Evolutionary conservation across 1,140 invertebrate species (phyloP).

Genomic region (Teleopsis dalmanni): DNA sequence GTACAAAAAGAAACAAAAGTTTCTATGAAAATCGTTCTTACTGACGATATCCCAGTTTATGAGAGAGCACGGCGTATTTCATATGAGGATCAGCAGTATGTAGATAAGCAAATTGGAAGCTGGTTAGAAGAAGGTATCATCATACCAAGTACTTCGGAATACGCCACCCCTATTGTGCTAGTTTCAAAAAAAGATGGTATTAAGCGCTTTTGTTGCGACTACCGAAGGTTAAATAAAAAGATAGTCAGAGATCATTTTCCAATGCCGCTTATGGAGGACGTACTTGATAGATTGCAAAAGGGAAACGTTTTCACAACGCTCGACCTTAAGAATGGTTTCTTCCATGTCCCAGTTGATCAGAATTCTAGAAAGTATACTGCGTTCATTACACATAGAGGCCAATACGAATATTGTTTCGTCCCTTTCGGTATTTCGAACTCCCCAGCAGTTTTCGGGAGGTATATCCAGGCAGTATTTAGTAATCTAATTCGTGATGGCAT

Average conservation of each 20-base stretch:
- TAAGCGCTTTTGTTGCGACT: slow-evolving; percentile 18
- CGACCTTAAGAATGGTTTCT: slow-evolving; percentile 45
- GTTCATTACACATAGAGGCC: slow-evolving; percentile 39
- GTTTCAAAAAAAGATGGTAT: slow-evolving; percentile 10
- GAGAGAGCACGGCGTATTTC: slow-evolving; percentile 28
- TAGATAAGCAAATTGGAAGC: slow-evolving; percentile 28
- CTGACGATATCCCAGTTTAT: slow-evolving; percentile 22
- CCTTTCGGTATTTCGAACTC: slow-evolving; percentile 42
- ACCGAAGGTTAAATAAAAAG: slow-evolving; percentile 16
- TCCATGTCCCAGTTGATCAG: slow-evolving; percentile 33
- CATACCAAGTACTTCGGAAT: slow-evolving; percentile 1
- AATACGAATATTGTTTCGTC: slow-evolving; percentile 47
- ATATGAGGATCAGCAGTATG: slow-evolving; percentile 21
- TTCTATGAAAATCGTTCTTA: slow-evolving; percentile 18
- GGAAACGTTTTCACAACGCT: slow-evolving; percentile 42
- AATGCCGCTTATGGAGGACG: slow-evolving; percentile 29
- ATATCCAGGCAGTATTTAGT: slow-evolving; percentile 29
- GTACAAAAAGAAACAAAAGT: neutral
- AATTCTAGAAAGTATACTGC: slow-evolving; percentile 34
- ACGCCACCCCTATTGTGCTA: slow-evolving; percentile 6
- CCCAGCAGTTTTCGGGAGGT: slow-evolving; percentile 38
- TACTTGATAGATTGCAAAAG: slow-evolving; percentile 17
- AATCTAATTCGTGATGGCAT: neutral
- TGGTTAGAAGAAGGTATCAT: slow-evolving; percentile 30
- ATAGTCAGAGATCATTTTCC: slow-evolving; percentile 22